Conservation (phyloP, 1,140 invertebrate species). For the Triops longicaudatus region DNA sequence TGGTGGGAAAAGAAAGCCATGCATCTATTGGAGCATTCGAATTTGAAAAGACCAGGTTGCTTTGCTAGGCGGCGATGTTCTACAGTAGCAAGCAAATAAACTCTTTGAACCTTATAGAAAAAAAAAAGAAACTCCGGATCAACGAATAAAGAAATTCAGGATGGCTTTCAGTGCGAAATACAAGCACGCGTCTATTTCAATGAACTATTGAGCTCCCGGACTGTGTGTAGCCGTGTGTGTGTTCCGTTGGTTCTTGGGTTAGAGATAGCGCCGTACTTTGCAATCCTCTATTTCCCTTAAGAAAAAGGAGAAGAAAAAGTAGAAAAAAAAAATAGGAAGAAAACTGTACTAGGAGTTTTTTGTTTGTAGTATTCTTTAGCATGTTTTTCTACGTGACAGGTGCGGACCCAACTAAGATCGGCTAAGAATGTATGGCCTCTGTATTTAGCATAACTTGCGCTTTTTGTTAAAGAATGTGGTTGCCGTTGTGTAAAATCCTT, state of each 20-base stretch:
- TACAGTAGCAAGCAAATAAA: background rate
- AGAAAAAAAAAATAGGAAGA: background rate
- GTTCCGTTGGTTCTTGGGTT: background rate
- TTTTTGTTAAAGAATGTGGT: background rate
- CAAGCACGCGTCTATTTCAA: background rate
- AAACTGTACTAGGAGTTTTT: background rate
- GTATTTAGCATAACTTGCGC: background rate
- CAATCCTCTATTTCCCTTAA: too few relatives aligned
- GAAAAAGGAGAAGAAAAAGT: background rate
- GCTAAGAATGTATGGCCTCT: background rate
- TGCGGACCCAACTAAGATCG: constrained; percentile 4
- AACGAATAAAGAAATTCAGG: background rate
- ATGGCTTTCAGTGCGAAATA: background rate
- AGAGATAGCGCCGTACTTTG: background rate
- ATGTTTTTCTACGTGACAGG: constrained; percentile 3
- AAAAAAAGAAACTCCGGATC: background rate
- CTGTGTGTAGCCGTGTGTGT: background rate
- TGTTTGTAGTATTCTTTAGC: background rate
- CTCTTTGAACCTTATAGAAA: background rate
- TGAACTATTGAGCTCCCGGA: background rate
- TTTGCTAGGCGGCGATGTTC: background rate
- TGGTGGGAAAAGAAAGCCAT: background rate
- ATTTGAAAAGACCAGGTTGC: constrained; percentile 15
- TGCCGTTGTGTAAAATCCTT: background rate
- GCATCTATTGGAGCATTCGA: background rate